These are phyloP conservation scores for Phragmatobia fuliginosa DNA, from an alignment of 2,888 invertebrate genomes.

Conservation along the genomic window DNA sequence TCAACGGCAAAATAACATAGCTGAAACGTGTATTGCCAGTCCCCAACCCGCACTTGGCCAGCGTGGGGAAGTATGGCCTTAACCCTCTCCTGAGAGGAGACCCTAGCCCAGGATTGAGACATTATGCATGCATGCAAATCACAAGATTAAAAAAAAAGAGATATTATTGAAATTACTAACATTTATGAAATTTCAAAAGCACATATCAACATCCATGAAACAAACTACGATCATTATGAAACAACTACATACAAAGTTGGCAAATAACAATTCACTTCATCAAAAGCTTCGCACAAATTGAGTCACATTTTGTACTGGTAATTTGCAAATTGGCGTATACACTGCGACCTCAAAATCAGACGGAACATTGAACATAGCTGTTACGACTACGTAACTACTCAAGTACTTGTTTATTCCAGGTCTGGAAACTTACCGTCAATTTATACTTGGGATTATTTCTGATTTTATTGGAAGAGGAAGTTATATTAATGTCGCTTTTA, in stretches of 20 bases:
- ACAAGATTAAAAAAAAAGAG: neutral
- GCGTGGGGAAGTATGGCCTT: too few species aligned
- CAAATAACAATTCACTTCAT: constrained; percentile 11
- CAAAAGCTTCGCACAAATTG: constrained; percentile 30
- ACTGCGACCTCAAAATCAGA: constrained; percentile 45
- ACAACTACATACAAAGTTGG: constrained; percentile 15
- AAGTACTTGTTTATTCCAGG: constrained; percentile 13
- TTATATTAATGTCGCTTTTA: neutral
- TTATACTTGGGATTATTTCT: too few species aligned
- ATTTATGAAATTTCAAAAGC: neutral
- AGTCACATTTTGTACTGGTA: constrained; percentile 35
- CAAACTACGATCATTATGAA: constrained; percentile 4
- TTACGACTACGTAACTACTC: constrained; percentile 35
- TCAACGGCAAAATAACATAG: too few species aligned
- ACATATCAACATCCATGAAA: neutral
- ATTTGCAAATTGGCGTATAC: constrained; percentile 46
- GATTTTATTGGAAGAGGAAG: neutral
- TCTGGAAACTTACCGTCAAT: too few species aligned
- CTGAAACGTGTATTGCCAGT: too few species aligned
- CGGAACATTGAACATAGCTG: constrained; percentile 44
- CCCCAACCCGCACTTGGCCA: too few species aligned
- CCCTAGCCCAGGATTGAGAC: too few species aligned
- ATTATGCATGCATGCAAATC: too few species aligned
- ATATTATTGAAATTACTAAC: neutral
- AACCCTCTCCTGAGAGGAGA: too few species aligned